A percentile compares a stretch with the other conserved stretches of the same genome.
Conservation (phyloP, 2,888 invertebrate species). For the Orthosia gracilis region DNA sequence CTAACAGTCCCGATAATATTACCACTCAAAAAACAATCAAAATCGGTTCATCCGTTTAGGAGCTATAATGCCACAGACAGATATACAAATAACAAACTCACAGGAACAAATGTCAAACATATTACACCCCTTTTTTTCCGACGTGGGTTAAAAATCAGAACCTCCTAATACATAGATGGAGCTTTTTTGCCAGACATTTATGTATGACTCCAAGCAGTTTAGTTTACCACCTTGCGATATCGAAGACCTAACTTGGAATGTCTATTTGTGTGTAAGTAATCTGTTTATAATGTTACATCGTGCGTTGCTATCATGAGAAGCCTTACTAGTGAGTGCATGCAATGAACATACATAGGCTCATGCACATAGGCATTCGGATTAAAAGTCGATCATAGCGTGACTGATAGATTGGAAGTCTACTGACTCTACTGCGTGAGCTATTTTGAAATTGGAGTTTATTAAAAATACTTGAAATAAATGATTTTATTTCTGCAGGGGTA, state of each 20-base stretch:
- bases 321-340: conserved; percentile 21
- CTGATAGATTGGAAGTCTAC: neutral
- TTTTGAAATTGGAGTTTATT: neutral
- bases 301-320: conserved; percentile 33
- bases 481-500: no score
- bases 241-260: neutral
- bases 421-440: neutral
- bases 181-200: no score
- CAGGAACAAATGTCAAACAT: no score
- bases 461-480: no score
- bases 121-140: no score
- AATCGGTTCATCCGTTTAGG: no score
- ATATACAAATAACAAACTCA: no score
- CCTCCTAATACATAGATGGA: no score
- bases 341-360: neutral
- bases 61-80: no score
- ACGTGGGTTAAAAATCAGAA: no score
- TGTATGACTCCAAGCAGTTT: neutral
- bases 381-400: conserved; percentile 12
- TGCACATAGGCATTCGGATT: conserved; percentile 4
- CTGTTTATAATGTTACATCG: conserved; percentile 19
- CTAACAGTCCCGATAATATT: no score
- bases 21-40: no score
- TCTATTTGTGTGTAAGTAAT: conserved; percentile 8
- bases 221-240: neutral